These are phyloP conservation scores for Eledone cirrhosa DNA, from an alignment of 2,888 invertebrate species.

Conservation along the genomic window DNA sequence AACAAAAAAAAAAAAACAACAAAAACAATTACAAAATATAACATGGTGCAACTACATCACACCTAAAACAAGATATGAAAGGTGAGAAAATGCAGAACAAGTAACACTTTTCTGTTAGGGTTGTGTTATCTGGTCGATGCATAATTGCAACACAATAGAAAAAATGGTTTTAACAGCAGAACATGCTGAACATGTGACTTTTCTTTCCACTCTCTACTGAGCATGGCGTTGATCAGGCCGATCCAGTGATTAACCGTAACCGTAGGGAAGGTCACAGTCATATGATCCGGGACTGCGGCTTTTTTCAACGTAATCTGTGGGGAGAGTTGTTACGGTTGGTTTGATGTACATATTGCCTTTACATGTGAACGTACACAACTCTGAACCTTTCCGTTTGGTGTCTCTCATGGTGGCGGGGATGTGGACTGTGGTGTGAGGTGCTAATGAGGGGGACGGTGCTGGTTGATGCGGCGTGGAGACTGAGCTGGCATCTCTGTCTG, in stretches of 20 bases:
- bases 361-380: conserved; percentile 7
- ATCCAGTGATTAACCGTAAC: not conserved
- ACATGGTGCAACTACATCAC: too few species aligned
- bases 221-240: too few species aligned
- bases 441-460: not conserved
- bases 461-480: not conserved
- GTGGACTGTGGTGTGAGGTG: not conserved
- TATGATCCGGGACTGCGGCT: conserved; percentile 24
- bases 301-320: conserved; percentile 20
- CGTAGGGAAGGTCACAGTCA: conserved; percentile 24
- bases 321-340: conserved; percentile 14
- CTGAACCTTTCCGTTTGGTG: conserved; percentile 9
- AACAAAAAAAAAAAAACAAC: too few species aligned
- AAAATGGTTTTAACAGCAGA: too few species aligned
- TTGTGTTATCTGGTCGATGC: too few species aligned
- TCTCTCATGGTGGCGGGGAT: conserved; percentile 14
- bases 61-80: too few species aligned
- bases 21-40: too few species aligned
- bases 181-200: too few species aligned
- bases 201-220: too few species aligned
- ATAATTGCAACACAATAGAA: too few species aligned
- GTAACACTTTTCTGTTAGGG: too few species aligned
- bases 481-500: conserved; percentile 12
- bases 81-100: too few species aligned
- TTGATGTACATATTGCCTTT: conserved; percentile 22